Evolutionary conservation across 2,888 invertebrate species (phyloP).

Genomic region (Archips xylosteana): DNA sequence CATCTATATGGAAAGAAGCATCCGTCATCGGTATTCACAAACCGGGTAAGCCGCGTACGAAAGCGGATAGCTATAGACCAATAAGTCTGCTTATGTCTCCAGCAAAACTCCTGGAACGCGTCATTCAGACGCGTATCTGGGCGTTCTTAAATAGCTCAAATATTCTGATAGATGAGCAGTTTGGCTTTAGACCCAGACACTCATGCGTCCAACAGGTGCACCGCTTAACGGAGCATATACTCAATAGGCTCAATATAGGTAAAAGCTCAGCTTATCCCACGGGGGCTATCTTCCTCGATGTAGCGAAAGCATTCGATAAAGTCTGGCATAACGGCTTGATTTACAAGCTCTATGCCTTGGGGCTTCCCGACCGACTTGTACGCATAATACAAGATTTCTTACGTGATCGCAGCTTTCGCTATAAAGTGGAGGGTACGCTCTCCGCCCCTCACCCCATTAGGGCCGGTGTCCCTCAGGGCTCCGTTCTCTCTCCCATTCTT

Average conservation of each 20-base stretch:
- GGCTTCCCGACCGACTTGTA: not conserved
- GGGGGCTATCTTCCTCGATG: slow-evolving; percentile 23
- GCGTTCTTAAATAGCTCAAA: not conserved
- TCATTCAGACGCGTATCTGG: not conserved
- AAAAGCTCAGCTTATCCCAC: not conserved
- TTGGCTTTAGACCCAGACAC: slow-evolving; percentile 12
- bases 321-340: slow-evolving; percentile 4
- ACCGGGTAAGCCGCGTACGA: not conserved
- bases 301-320: slow-evolving; percentile 17
- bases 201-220: slow-evolving; percentile 21
- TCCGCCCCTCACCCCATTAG: not conserved
- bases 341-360: slow-evolving; percentile 11
- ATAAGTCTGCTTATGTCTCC: not conserved
- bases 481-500: not conserved
- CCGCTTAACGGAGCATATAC: slow-evolving; percentile 6
- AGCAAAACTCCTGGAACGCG: slow-evolving; percentile 21
- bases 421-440: slow-evolving; percentile 9
- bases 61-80: not conserved
- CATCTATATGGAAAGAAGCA: not conserved
- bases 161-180: slow-evolving; percentile 14
- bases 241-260: not conserved
- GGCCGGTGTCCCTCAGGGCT: slow-evolving; percentile 23
- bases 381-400: slow-evolving; percentile 15
- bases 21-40: slow-evolving; percentile 19
- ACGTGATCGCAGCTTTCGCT: not conserved